Evolutionary conservation across 2,888 invertebrate genomes (phyloP).

Genomic region (Strigamia transsilvanica): DNA sequence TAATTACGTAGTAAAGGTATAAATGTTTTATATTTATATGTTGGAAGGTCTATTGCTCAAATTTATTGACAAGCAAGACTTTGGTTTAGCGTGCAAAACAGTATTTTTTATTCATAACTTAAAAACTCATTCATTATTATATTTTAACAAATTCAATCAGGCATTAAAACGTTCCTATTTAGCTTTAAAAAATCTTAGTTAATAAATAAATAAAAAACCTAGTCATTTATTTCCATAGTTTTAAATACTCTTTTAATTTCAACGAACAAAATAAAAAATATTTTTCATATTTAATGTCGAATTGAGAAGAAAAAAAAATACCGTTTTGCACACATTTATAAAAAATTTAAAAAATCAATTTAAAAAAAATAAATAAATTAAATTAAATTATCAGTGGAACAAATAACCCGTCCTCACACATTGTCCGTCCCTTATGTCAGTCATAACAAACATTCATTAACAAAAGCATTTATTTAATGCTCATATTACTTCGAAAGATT

Average conservation of each 20-base stretch:
- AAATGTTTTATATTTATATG: slow-evolving; percentile 45
- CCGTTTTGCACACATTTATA: not conserved
- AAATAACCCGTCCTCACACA: slow-evolving; percentile 21
- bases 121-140: not conserved
- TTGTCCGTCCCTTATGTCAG: slow-evolving; percentile 19
- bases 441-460: not conserved
- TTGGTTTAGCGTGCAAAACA: slow-evolving; percentile 1
- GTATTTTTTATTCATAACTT: not conserved
- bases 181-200: not conserved
- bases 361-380: not conserved
- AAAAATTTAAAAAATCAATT: not conserved
- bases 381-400: not conserved
- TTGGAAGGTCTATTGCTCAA: slow-evolving; percentile 47
- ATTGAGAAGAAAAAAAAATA: not conserved
- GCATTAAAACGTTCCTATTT: not conserved
- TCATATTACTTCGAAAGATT: too few relatives aligned
- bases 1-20: slow-evolving; percentile 32
- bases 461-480: not conserved
- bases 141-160: not conserved
- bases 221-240: not conserved
- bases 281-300: not conserved
- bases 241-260: too few relatives aligned
- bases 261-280: not conserved
- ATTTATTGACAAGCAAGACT: slow-evolving; percentile 47
- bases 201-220: not conserved